Evolutionary conservation across 2,113 vertebrate genomes (phyloP).

Genomic region (Mus spicilegus): DNA sequence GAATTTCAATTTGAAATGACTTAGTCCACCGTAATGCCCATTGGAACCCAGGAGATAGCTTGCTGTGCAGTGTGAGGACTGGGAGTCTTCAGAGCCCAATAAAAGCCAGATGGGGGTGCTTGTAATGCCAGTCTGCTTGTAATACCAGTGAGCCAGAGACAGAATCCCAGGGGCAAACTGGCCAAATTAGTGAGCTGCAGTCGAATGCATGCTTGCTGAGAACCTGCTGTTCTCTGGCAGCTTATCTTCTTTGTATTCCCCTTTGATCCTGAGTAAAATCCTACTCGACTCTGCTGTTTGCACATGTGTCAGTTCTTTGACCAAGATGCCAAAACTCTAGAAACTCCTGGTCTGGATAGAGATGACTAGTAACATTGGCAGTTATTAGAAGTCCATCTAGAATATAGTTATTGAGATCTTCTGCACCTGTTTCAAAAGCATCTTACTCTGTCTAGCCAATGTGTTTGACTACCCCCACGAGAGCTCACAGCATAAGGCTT

Average conservation of each 20-base stretch:
- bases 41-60: neutral
- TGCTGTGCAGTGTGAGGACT: neutral
- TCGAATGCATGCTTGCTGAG: neutral
- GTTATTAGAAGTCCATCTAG: neutral
- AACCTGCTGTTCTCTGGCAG: neutral
- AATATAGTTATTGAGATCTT: neutral
- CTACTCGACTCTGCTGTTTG: neutral
- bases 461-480: neutral
- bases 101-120: neutral
- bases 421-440: neutral
- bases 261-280: neutral
- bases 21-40: neutral
- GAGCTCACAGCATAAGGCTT: neutral
- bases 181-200: neutral
- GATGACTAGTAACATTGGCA: neutral
- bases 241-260: no score
- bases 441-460: neutral
- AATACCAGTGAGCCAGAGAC: neutral
- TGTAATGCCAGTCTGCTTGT: neutral
- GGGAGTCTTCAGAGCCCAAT: neutral
- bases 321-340: neutral
- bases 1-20: neutral
- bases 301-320: neutral
- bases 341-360: neutral
- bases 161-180: neutral